Percentiles rank a stretch among this genome's conserved stretches.
Evolutionary conservation across 1,140 invertebrate genomes (phyloP).

Genomic region (Pseudomyrmex pallidus): DNA sequence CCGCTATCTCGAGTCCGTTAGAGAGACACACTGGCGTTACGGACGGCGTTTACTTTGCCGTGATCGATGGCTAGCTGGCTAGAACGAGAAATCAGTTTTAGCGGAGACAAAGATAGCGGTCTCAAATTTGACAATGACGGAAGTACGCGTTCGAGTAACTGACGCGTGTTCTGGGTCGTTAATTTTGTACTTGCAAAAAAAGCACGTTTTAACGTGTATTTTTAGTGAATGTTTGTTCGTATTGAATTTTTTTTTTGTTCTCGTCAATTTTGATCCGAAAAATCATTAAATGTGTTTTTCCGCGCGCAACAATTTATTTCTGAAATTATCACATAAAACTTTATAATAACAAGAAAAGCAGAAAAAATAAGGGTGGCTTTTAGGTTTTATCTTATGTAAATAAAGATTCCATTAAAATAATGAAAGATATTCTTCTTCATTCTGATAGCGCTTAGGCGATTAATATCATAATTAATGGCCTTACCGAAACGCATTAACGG

Average conservation of each 20-base stretch:
- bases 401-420: slow-evolving; percentile 22
- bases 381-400: not conserved
- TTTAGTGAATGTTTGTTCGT: no score
- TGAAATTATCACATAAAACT: not conserved
- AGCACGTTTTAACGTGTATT: no score
- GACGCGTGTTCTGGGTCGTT: no score
- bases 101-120: not conserved
- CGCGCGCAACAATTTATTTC: no score
- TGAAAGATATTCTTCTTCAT: not conserved
- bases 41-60: slow-evolving; percentile 28
- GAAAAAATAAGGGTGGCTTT: no score
- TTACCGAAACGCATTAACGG: not conserved
- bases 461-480: slow-evolving; percentile 17
- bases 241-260: no score
- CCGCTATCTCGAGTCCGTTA: slow-evolving; percentile 22
- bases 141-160: not conserved
- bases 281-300: no score
- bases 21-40: not conserved
- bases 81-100: slow-evolving; percentile 47
- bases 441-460: not conserved
- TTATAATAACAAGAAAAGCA: no score
- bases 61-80: slow-evolving; percentile 35
- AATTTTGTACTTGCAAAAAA: not conserved
- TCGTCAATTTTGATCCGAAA: no score
- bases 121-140: not conserved